phyloP scores from a whole-genome alignment of 2,888 invertebrate genomes.

The Halictus quadricinctus region DNA sequence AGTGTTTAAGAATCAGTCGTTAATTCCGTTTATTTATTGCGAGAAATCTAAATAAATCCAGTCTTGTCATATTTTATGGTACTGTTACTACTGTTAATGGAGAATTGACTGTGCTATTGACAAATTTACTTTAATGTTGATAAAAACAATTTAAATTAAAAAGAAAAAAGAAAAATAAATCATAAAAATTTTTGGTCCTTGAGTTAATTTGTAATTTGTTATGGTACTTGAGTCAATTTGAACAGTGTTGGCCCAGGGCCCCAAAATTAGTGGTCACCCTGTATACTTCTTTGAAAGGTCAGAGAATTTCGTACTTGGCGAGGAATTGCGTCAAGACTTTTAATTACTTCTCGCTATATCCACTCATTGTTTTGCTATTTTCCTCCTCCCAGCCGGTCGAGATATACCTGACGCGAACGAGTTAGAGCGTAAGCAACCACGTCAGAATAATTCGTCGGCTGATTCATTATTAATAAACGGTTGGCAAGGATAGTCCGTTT shows the following conservation, averaged over 20 bases:
- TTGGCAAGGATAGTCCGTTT: slow-evolving; percentile 30
- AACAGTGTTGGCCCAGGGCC: too few relatives aligned
- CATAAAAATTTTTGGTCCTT: too few relatives aligned
- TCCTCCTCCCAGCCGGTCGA: slow-evolving; percentile 10
- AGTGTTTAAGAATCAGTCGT: not conserved
- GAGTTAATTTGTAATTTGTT: too few relatives aligned
- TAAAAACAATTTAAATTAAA: too few relatives aligned
- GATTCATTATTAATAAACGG: slow-evolving; percentile 68
- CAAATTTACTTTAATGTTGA: not conserved
- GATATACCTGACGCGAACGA: slow-evolving; percentile 65
- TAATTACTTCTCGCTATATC: slow-evolving; percentile 27
- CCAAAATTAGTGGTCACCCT: not conserved
- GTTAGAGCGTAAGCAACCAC: slow-evolving; percentile 65
- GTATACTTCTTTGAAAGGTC: not conserved
- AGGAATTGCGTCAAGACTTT: slow-evolving; percentile 13
- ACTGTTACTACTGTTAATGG: not conserved
- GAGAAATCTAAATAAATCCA: not conserved
- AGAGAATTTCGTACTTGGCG: not conserved
- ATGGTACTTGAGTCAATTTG: too few relatives aligned
- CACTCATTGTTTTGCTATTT: slow-evolving; percentile 22
- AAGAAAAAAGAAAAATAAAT: too few relatives aligned
- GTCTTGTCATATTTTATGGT: not conserved
- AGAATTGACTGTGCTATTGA: not conserved
- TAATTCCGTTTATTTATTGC: not conserved
- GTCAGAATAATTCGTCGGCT: slow-evolving; percentile 63